Percentiles rank a stretch among this genome's conserved stretches.
These are phyloP conservation scores for Ondatra zibethicus DNA, from an alignment of 2,113 vertebrate species.

Conservation along the genomic window DNA sequence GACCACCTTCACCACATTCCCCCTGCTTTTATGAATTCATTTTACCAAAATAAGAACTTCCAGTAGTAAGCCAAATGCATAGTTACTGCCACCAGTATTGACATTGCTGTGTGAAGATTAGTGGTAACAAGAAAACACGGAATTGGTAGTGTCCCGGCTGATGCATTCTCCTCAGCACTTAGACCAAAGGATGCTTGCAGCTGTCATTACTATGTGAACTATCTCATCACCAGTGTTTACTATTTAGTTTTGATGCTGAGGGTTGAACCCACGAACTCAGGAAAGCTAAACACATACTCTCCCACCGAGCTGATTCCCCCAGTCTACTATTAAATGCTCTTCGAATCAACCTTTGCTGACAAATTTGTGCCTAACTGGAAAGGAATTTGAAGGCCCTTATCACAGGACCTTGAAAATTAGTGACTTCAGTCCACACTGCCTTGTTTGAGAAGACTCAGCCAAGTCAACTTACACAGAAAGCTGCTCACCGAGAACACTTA, in stretches of 20 bases:
- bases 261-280: not conserved
- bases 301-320: not conserved
- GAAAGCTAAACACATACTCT: not conserved
- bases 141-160: not conserved
- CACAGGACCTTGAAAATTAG: not conserved
- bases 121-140: not conserved
- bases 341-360: not conserved
- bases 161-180: not conserved
- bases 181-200: not conserved
- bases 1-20: not conserved
- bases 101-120: not conserved
- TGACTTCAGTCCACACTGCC: conserved; percentile 15
- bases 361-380: not conserved
- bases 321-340: not conserved
- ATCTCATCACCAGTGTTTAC: not conserved
- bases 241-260: not conserved
- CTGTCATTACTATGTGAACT: conserved; percentile 43
- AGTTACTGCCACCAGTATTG: not conserved
- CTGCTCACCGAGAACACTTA: not conserved
- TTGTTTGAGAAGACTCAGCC: conserved; percentile 27
- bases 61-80: not conserved
- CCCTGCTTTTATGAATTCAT: not conserved
- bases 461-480: conserved; percentile 9
- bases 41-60: conserved; percentile 10
- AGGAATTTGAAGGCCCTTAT: not conserved